Conservation (phyloP, 2,797 vertebrate genomes). For the Discoglossus pictus region DNA sequence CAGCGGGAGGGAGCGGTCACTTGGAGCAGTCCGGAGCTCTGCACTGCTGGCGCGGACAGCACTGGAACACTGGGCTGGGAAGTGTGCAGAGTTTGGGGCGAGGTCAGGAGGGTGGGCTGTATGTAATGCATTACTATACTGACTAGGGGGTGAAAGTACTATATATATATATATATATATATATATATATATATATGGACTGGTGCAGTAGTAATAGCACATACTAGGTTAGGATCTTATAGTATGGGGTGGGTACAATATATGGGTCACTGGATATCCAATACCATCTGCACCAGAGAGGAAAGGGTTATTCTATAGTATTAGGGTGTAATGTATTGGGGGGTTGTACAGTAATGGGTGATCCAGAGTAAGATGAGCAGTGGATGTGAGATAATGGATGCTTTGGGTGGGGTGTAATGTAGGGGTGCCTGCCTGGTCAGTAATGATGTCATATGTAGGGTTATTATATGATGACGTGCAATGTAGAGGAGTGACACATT, state of each 20-base stretch:
- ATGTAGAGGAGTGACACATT: neutral
- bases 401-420: neutral
- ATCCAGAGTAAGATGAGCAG: neutral
- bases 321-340: neutral
- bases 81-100: too few relatives aligned
- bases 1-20: constrained; percentile 74
- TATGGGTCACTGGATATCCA: neutral
- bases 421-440: too few relatives aligned
- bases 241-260: neutral
- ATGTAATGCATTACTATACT: too few relatives aligned
- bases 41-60: neutral
- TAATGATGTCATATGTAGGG: too few relatives aligned
- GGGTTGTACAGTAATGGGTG: neutral
- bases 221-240: neutral
- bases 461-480: too few relatives aligned
- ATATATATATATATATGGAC: too few relatives aligned
- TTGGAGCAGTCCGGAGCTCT: constrained; percentile 39
- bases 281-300: too few relatives aligned
- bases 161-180: too few relatives aligned
- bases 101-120: too few relatives aligned
- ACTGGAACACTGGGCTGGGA: neutral
- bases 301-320: too few relatives aligned
- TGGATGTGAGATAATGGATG: neutral
- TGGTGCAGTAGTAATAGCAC: too few relatives aligned
- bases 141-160: neutral